Percentiles rank a stretch among this genome's conserved stretches.
Evolutionary conservation across 2,797 vertebrate species (phyloP).

Genomic region (Pteronotus mesoamericanus): DNA sequence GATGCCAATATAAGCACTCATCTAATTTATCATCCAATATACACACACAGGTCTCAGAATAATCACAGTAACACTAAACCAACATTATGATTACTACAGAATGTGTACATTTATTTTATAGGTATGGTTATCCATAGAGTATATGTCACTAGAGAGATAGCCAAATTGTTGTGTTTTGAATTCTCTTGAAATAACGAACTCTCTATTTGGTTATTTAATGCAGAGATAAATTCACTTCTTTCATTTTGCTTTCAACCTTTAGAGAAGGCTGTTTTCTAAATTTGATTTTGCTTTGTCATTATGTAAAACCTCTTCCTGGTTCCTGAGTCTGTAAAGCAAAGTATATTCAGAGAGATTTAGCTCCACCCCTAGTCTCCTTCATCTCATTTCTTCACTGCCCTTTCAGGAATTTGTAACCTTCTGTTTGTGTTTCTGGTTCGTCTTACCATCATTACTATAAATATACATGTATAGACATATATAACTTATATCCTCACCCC

Average conservation of each 20-base stretch:
- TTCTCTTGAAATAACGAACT: background rate
- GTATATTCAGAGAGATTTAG: background rate
- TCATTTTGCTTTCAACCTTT: background rate
- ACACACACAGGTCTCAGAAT: background rate
- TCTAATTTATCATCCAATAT: background rate
- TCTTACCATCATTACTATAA: background rate
- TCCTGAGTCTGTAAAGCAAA: background rate
- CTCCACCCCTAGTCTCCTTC: background rate
- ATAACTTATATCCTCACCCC: background rate
- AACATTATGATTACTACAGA: background rate
- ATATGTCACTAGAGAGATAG: background rate
- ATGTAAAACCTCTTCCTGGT: background rate
- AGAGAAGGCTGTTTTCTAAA: background rate
- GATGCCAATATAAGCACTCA: background rate
- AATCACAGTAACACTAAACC: background rate
- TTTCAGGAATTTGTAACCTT: background rate
- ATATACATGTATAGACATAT: background rate
- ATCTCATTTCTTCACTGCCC: background rate
- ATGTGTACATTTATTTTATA: background rate
- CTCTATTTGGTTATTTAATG: background rate
- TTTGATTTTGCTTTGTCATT: slow-evolving; percentile 3
- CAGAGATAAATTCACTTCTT: background rate
- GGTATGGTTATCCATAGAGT: background rate
- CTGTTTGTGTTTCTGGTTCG: background rate
- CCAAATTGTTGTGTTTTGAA: background rate